These are phyloP conservation scores for Sphecodes monilicornis DNA, from an alignment of 2,888 invertebrate species.

Conservation along the genomic window DNA sequence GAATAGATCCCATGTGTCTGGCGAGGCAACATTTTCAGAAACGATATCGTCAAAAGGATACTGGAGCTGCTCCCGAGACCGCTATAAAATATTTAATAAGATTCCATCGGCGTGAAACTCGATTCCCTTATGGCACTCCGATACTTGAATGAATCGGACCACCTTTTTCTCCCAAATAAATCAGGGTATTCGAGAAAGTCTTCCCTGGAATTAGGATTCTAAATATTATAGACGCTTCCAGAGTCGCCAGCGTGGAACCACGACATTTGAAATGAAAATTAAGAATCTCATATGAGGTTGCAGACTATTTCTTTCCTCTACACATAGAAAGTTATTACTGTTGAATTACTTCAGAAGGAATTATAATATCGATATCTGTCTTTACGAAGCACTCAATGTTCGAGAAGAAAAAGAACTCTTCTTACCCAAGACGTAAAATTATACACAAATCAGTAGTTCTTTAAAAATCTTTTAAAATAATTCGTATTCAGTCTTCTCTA, in stretches of 20 bases:
- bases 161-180: neutral
- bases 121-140: neutral
- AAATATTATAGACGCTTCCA: neutral
- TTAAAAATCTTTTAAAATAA: too few species aligned
- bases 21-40: neutral
- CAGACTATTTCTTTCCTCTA: neutral
- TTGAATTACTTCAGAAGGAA: neutral
- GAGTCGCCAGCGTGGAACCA: neutral
- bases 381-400: neutral
- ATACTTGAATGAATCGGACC: neutral
- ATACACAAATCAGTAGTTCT: neutral
- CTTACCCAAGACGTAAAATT: neutral
- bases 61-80: neutral
- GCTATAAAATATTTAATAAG: conserved; percentile 45
- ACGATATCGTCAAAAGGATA: conserved; percentile 17
- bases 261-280: neutral
- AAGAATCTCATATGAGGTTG: neutral
- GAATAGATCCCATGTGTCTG: conserved; percentile 34
- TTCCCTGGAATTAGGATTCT: neutral
- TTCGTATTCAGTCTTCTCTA: too few species aligned
- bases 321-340: neutral
- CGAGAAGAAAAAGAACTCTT: neutral
- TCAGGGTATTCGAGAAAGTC: neutral
- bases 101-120: neutral
- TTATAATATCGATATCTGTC: neutral